Conservation (phyloP, 2,888 invertebrate genomes). For the Podotricha telesiphe region DNA sequence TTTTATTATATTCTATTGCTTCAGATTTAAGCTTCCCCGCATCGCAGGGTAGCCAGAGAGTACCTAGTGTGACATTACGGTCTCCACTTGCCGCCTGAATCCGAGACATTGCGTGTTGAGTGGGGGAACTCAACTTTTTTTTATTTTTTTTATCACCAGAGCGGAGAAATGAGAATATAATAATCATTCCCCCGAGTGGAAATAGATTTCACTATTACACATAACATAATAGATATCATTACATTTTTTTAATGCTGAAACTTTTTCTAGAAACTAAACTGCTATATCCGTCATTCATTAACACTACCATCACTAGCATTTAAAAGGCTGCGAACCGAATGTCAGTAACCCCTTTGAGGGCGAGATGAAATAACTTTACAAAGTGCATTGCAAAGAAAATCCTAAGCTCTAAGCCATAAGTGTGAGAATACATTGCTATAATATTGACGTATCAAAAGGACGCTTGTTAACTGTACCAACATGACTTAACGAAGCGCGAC, state of each 20-base stretch:
- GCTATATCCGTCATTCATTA: constrained; percentile 19
- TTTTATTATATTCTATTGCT: no score
- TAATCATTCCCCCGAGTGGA: no score
- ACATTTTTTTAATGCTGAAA: background rate
- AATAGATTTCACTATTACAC: no score
- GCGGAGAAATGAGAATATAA: no score
- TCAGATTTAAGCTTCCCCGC: no score
- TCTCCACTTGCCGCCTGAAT: no score
- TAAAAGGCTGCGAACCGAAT: constrained; percentile 19
- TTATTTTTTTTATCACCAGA: no score
- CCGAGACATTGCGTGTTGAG: no score
- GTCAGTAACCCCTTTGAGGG: constrained; percentile 21
- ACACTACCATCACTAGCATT: constrained; percentile 16
- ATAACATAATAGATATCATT: background rate
- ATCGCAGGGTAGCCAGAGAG: no score
- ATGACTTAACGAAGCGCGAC: constrained; percentile 38
- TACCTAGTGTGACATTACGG: no score
- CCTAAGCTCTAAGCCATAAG: background rate
- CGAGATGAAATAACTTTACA: constrained; percentile 9
- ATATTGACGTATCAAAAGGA: constrained; percentile 28
- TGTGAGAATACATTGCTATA: background rate
- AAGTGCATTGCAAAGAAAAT: background rate
- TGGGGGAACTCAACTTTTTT: no score
- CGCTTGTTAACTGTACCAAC: constrained; percentile 39
- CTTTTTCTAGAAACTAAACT: background rate